These are phyloP conservation scores for Spermophilus dauricus DNA, from an alignment of 2,113 vertebrate genomes.

Conservation along the genomic window DNA sequence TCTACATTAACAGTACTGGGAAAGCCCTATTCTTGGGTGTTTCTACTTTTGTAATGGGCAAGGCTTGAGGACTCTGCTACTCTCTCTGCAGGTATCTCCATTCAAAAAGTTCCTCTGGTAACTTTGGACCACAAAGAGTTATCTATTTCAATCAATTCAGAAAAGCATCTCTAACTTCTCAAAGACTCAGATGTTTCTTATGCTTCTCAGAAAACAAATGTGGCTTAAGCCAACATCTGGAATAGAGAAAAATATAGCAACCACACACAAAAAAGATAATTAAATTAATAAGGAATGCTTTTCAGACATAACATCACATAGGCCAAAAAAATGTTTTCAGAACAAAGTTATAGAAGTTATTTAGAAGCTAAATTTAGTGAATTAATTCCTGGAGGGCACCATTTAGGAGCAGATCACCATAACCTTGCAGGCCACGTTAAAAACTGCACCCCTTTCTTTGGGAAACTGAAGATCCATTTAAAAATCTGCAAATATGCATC, in stretches of 20 bases:
- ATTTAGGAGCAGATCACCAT: neutral
- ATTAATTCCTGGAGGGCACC: conserved; percentile 50
- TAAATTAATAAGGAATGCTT: conserved; percentile 81
- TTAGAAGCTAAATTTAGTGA: conserved; percentile 58
- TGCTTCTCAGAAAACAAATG: conserved; percentile 74
- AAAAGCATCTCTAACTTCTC: conserved; percentile 54
- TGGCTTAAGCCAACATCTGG: conserved; percentile 58
- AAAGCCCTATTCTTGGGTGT: conserved; percentile 16
- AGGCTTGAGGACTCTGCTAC: neutral
- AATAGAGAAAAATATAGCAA: conserved; percentile 77
- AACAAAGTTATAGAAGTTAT: conserved; percentile 71
- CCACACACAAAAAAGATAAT: conserved; percentile 54
- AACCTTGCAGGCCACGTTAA: neutral
- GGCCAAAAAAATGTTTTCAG: conserved; percentile 74
- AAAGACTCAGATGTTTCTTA: conserved; percentile 77
- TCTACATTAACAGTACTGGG: conserved; percentile 15
- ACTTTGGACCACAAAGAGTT: conserved; percentile 49
- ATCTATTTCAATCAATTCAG: conserved; percentile 60
- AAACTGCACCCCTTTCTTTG: neutral
- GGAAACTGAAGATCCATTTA: neutral
- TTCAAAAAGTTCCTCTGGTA: conserved; percentile 43
- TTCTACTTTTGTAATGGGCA: neutral
- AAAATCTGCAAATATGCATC: neutral
- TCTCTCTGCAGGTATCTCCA: neutral
- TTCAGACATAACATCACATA: conserved; percentile 80